Percentiles rank a stretch among this genome's conserved stretches.
Evolutionary conservation across 2,888 invertebrate species (phyloP).

Genomic region (Scaptomyza cyrtandrae): DNA sequence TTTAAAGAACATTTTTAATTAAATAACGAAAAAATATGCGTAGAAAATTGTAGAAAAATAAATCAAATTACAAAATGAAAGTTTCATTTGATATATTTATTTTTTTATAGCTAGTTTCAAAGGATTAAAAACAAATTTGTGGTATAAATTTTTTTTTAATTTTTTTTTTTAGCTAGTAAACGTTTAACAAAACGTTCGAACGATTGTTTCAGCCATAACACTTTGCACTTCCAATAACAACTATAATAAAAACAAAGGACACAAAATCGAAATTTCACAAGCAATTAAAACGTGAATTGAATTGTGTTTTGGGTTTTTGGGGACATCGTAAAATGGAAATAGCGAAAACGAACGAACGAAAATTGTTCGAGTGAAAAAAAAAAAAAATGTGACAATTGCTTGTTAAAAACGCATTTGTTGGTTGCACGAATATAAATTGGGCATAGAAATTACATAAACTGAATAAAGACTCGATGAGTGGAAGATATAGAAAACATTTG

Average conservation of each 20-base stretch:
- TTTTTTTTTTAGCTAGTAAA: too few species aligned
- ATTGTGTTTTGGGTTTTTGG: constrained; percentile 53
- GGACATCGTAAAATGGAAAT: constrained; percentile 29
- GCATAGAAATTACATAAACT: background rate
- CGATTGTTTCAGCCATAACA: too few species aligned
- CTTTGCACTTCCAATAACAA: constrained; percentile 3
- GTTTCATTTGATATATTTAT: too few species aligned
- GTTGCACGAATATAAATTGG: constrained; percentile 32
- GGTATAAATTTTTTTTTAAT: too few species aligned
- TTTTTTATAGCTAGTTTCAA: too few species aligned
- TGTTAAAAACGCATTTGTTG: constrained; percentile 54
- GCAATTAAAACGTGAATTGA: constrained; percentile 75
- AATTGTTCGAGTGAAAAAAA: constrained; percentile 4
- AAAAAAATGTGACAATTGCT: constrained; percentile 41
- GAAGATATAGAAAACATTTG: background rate
- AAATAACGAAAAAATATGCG: too few species aligned
- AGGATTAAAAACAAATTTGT: too few species aligned
- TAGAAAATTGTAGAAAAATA: too few species aligned
- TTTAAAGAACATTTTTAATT: background rate
- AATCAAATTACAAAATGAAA: too few species aligned
- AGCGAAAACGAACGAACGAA: background rate
- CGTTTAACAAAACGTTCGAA: too few species aligned
- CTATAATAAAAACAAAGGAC: background rate
- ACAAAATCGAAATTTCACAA: constrained; percentile 65
- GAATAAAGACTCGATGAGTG: background rate